Percentiles rank a stretch among this genome's conserved stretches.
Evolutionary conservation across 1,140 invertebrate genomes (phyloP).

Genomic region (Pseudachorutes palmiensis): DNA sequence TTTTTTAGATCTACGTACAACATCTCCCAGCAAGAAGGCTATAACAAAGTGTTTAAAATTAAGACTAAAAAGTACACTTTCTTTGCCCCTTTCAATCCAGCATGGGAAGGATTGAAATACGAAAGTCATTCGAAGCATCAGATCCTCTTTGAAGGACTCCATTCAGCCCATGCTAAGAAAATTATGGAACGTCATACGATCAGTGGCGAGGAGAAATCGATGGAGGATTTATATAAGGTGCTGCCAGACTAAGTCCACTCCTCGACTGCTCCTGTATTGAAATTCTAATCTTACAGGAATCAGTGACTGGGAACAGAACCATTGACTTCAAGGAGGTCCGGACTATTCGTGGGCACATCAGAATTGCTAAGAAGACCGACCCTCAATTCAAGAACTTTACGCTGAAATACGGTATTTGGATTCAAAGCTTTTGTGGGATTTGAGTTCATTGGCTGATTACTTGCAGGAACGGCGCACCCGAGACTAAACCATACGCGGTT

Average conservation of each 20-base stretch:
- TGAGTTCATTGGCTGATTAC: no score
- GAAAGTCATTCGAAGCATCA: slow-evolving; percentile 66
- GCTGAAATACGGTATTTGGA: neutral
- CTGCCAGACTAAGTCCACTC: no score
- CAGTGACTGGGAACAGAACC: slow-evolving; percentile 1
- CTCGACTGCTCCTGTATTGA: slow-evolving; percentile 52
- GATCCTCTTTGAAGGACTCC: slow-evolving; percentile 63
- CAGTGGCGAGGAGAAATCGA: slow-evolving; percentile 59
- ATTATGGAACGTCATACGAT: slow-evolving; percentile 42
- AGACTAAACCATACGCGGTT: neutral
- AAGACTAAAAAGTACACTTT: slow-evolving; percentile 74
- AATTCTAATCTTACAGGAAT: no score
- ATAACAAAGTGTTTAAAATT: slow-evolving; percentile 68
- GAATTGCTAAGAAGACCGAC: neutral
- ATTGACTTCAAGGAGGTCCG: neutral
- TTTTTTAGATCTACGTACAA: slow-evolving; percentile 60
- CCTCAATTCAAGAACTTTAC: neutral
- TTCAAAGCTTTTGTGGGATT: neutral
- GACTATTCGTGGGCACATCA: neutral
- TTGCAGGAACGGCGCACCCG: neutral
- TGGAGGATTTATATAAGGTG: slow-evolving; percentile 66
- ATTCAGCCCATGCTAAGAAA: slow-evolving; percentile 63
- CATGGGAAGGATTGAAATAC: slow-evolving; percentile 65
- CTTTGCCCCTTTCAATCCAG: slow-evolving; percentile 79
- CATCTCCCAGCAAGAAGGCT: slow-evolving; percentile 60